Percentiles rank a stretch among this genome's conserved stretches.
These are phyloP conservation scores for Morpho achilles DNA, from an alignment of 2,888 invertebrate species.

Conservation along the genomic window DNA sequence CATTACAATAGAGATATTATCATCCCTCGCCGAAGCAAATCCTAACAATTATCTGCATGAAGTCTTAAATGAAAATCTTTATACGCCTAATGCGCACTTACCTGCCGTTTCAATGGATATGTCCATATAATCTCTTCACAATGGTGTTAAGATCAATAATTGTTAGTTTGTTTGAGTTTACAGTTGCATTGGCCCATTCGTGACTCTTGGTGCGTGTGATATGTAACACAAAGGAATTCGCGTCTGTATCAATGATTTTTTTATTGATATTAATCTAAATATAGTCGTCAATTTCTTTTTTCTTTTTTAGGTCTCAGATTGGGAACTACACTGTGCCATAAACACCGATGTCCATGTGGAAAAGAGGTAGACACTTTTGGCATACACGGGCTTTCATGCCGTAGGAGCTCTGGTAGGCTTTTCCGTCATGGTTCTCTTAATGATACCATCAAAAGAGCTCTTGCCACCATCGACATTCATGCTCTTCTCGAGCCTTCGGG, in stretches of 20 bases:
- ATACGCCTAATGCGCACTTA: constrained; percentile 53
- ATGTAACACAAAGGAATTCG: constrained; percentile 18
- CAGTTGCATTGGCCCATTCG: constrained; percentile 54
- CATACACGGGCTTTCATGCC: too few relatives aligned
- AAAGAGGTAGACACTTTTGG: too few relatives aligned
- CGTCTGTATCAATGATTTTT: constrained; percentile 6
- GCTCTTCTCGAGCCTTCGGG: too few relatives aligned
- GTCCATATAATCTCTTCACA: constrained; percentile 60
- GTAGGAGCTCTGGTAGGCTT: too few relatives aligned
- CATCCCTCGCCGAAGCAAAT: constrained; percentile 53
- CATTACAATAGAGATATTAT: constrained; percentile 47
- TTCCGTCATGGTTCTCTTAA: too few relatives aligned
- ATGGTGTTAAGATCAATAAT: constrained; percentile 56
- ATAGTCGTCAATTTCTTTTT: too few relatives aligned
- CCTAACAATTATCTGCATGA: constrained; percentile 38
- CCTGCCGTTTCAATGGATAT: constrained; percentile 58
- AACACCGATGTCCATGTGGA: too few relatives aligned
- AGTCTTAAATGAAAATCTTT: constrained; percentile 41
- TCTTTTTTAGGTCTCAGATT: too few relatives aligned
- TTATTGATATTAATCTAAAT: not conserved
- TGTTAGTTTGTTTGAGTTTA: constrained; percentile 53
- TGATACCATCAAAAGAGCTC: too few relatives aligned
- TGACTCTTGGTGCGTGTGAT: constrained; percentile 48
- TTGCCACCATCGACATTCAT: too few relatives aligned
- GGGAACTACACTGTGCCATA: too few relatives aligned